Conservation (phyloP, 1,140 invertebrate species). For the Atta cephalotes region DNA sequence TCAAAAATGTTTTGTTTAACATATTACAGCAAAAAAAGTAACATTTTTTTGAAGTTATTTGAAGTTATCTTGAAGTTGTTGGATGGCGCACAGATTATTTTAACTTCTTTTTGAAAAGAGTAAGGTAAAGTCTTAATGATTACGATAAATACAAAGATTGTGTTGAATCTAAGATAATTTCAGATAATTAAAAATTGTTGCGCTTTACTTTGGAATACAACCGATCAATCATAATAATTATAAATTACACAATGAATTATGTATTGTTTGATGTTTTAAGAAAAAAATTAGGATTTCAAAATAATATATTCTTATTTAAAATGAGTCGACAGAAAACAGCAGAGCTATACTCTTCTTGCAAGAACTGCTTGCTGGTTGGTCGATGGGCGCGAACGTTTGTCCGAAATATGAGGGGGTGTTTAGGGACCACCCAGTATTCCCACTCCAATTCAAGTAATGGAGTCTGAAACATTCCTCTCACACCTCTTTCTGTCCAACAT, state of each 20-base stretch:
- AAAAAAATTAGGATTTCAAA: neutral
- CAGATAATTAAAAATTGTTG: neutral
- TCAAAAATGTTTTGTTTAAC: neutral
- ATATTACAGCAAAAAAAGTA: neutral
- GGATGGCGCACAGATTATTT: no score
- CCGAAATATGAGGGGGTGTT: constrained; percentile 81
- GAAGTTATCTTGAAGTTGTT: neutral
- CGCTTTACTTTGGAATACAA: neutral
- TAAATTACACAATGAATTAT: neutral
- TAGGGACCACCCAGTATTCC: constrained; percentile 81
- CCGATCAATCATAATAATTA: neutral
- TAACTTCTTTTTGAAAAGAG: neutral
- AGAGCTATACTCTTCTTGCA: neutral
- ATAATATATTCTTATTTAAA: constrained; percentile 16
- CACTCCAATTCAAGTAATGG: constrained; percentile 84
- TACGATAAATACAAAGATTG: neutral
- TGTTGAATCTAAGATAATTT: neutral
- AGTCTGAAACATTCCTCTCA: constrained; percentile 82
- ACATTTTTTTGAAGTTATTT: no score
- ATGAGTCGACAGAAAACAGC: neutral
- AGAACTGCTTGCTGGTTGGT: constrained; percentile 29
- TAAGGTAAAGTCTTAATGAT: neutral
- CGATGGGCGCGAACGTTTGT: constrained; percentile 75
- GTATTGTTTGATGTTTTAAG: neutral
- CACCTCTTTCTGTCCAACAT: neutral